Base-by-base conservation (phyloP, 2,797 vertebrate genomes). In the Pipistrellus pipistrellus region DNA sequence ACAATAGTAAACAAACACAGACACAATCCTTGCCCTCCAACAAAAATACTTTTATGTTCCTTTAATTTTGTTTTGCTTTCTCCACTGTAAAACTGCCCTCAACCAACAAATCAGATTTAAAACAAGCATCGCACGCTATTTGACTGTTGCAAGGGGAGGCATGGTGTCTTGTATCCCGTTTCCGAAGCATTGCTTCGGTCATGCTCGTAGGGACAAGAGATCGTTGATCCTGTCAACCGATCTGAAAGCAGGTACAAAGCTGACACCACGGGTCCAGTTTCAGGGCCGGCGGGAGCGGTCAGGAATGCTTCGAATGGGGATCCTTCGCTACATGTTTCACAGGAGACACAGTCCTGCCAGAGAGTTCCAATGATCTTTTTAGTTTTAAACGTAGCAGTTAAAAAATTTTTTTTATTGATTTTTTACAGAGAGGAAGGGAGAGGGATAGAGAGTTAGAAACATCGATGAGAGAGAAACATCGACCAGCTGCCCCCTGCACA, bases 261-360 rank as follows among this genome's bases (percentile, higher is more conserved):
- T 75, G 96, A 96, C 68, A 94, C 83, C 66, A 3, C 83, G 93
- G 96, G 95, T 95, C 48, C 30, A 83, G 83, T 96, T 96, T 97
- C 96, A 97, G 92, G 71, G 71, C 68, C 48, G 41, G 27, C 57
- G 72, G 68, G 69, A 80, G 30, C 53, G 38, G 8, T 86, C 46
- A 83, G 88, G 48, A 38, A 64, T 0, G 14, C 71, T 86, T 23
- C 51, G 32, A 21, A 64, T 51, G 62, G 21, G 62, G 53, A 87
- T 57, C 55, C 35, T 75, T 55, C 23, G 30, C 38, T 57, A 8
- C 10, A 10, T 11, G 25, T 20, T 85, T 53, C 78, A 46, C 32
- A n/a, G 44, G 48, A 3, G 53, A 35, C 53, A 68, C 5, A 44
- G 7, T 78, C n/a, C 51, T 95, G 89, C 32, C 13, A 20, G 21